phyloP scores from a whole-genome alignment of 2,888 invertebrate species.

The Xestobium rufovillosum region DNA sequence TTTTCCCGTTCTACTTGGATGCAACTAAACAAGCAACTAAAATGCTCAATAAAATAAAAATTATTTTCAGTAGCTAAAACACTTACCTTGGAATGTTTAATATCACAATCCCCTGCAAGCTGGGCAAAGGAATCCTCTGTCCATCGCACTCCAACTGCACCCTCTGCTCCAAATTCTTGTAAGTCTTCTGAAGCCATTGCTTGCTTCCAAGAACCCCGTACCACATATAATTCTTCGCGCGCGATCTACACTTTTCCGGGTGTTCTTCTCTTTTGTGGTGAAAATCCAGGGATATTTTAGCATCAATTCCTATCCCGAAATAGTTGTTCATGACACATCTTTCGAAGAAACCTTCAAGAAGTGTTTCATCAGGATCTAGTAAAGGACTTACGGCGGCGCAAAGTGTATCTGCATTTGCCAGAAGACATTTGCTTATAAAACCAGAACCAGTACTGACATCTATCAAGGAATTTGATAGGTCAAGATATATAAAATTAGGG shows the following conservation, averaged over 20 bases:
- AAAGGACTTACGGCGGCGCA: slow-evolving; percentile 95
- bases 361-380: slow-evolving; percentile 85
- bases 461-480: slow-evolving; percentile 34
- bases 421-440: slow-evolving; percentile 87
- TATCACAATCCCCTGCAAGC: slow-evolving; percentile 93
- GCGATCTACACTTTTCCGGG: slow-evolving; percentile 90
- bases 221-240: slow-evolving; percentile 97
- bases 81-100: slow-evolving; percentile 83
- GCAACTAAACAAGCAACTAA: background rate
- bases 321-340: slow-evolving; percentile 98
- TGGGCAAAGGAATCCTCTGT: slow-evolving; percentile 88
- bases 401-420: slow-evolving; percentile 93
- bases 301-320: slow-evolving; percentile 96
- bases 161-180: slow-evolving; percentile 90
- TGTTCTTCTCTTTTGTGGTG: slow-evolving; percentile 96
- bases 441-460: slow-evolving; percentile 70
- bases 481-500: slow-evolving; percentile 4
- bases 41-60: slow-evolving; percentile 2
- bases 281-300: slow-evolving; percentile 94
- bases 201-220: slow-evolving; percentile 75
- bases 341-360: slow-evolving; percentile 84
- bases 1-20: too few relatives aligned
- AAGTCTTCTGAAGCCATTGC: slow-evolving; percentile 80
- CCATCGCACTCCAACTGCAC: slow-evolving; percentile 96
- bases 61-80: too few relatives aligned